phyloP scores from a whole-genome alignment of 2,888 invertebrate species.

The Metellina segmentata region DNA sequence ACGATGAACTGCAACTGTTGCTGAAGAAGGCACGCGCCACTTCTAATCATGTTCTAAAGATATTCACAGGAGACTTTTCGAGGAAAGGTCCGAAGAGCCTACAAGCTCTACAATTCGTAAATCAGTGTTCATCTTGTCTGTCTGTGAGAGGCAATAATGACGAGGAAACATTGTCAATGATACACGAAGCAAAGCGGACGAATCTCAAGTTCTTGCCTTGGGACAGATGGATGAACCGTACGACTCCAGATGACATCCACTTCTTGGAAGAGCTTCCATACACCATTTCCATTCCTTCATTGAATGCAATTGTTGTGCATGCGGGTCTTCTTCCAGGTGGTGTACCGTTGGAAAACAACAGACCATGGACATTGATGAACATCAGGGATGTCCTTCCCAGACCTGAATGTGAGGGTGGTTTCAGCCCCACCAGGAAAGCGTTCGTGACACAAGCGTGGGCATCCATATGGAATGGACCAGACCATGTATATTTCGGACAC shows the following conservation, averaged over 20 bases:
- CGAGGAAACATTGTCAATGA: constrained; percentile 78
- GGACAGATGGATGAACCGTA: constrained; percentile 78
- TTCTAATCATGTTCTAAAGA: constrained; percentile 78
- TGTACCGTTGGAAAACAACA: constrained; percentile 78
- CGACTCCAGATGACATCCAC: constrained; percentile 79
- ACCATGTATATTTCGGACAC: constrained; percentile 81
- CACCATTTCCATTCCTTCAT: constrained; percentile 80
- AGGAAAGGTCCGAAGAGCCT: constrained; percentile 81
- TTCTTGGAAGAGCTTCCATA: constrained; percentile 80
- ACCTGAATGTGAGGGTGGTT: constrained; percentile 67
- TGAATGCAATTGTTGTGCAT: constrained; percentile 80
- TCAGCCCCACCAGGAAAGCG: constrained; percentile 76
- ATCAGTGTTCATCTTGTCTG: constrained; percentile 52
- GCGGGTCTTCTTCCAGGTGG: constrained; percentile 80
- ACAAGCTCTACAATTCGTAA: constrained; percentile 77
- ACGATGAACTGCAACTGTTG: constrained; percentile 80
- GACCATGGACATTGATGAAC: constrained; percentile 79
- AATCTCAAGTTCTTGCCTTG: constrained; percentile 13
- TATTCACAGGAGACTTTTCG: constrained; percentile 80
- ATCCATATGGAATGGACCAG: constrained; percentile 80
- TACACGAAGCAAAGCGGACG: background rate
- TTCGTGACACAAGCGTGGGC: constrained; percentile 80
- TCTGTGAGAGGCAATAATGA: constrained; percentile 81
- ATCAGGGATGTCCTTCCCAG: constrained; percentile 80
- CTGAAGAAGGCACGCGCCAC: constrained; percentile 77